Evolutionary conservation across 1,140 invertebrate genomes (phyloP), one percentile per base, ranked within the genome.

Genomic region (Lepidostoma basale): DNA sequence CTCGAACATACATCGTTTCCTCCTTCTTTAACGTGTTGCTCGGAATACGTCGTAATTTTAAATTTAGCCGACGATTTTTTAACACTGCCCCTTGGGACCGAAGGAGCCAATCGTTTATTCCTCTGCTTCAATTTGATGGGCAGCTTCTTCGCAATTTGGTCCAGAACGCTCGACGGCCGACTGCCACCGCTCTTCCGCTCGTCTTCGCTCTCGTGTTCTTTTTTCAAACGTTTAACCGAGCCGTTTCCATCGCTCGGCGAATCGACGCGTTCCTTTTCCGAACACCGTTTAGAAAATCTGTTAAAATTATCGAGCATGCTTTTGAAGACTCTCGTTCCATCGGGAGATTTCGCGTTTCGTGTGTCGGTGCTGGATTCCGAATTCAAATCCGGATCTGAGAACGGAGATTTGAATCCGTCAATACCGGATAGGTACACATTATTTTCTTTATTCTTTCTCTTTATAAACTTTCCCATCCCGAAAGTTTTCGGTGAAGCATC

Each of bases 1-100:
- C 74, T 79, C 45, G 77, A 75, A 59, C 77, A 81, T 9, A 82
- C 68, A 4, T 76, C 76, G 20, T 33, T 74, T 56, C 73, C 69
- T 76, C 26, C 68, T 28, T 74, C 74, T 68, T 62, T 74, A 1
- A 72, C 73, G 68, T 79, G 76, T 60, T 80, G 77, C 73, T 81
- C 81, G 4, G 60, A 69, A 40, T 83, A 83, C 0, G 80, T 76
- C 73, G 77, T 79, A 18, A 83, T 82, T 73, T 81, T 79, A n/a
- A 83, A 77, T 65, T 76, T 80, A 0, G 79, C 77, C 73, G 79
- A 79, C 0, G 75, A 70, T 66, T 76, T 81, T 16, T 75, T 68
- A 1, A 47, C 26, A 47, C 52, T 68, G 49, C 9, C 40, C 67
- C 8, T 49, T 44, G 23, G 70, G 71, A 3, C 71, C 66, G 67